A percentile compares a stretch with the other conserved stretches of the same genome.
These are phyloP conservation scores for Schizothorax lantsangensis DNA, from an alignment of 2,797 vertebrate species.

Conservation along the genomic window DNA sequence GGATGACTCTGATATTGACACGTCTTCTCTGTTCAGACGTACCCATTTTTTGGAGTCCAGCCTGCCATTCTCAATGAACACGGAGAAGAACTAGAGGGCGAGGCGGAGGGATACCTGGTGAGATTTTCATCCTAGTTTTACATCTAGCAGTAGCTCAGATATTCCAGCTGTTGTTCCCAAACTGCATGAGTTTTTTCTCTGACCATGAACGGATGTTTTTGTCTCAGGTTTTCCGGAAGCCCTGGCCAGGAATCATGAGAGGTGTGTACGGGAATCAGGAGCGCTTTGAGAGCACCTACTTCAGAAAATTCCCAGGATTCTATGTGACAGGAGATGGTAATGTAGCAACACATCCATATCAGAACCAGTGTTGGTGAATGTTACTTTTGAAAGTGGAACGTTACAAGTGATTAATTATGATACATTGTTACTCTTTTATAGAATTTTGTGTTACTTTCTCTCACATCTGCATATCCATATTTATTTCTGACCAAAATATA, in stretches of 20 bases:
- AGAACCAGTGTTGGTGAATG: neutral
- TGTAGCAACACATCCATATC: neutral
- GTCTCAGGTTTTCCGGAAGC: conserved; percentile 80
- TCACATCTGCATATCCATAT: neutral
- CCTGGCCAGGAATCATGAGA: conserved; percentile 86
- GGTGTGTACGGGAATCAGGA: conserved; percentile 79
- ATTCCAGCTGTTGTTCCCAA: neutral
- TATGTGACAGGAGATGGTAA: conserved; percentile 85
- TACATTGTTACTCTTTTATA: neutral
- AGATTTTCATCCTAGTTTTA: conserved; percentile 29
- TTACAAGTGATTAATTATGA: neutral
- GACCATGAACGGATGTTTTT: neutral
- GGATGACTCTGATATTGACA: neutral
- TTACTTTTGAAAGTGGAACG: neutral
- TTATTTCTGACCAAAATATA: neutral
- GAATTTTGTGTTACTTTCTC: neutral
- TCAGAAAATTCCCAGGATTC: conserved; percentile 84
- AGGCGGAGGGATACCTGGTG: conserved; percentile 84
- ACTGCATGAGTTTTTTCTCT: neutral
- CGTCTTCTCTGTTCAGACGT: conserved; percentile 72
- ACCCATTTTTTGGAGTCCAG: conserved; percentile 86
- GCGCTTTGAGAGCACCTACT: conserved; percentile 83
- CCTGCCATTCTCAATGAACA: conserved; percentile 81
- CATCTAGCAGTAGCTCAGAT: no score
- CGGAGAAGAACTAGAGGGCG: conserved; percentile 83